Conservation (phyloP, 2,113 vertebrate genomes). For the Hippocampus barbouri region DNA sequence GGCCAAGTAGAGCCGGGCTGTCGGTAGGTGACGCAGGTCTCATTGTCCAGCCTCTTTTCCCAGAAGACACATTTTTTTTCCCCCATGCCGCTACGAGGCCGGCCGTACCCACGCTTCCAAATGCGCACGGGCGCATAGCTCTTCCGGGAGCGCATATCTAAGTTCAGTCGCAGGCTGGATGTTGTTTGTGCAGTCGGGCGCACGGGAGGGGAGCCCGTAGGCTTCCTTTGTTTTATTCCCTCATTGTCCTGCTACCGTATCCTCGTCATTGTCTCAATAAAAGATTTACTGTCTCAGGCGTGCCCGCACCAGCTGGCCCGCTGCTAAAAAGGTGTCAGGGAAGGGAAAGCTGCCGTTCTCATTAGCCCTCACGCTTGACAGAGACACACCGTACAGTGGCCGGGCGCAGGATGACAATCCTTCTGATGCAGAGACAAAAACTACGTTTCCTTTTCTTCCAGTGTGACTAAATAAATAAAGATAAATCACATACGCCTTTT, state of each 20-base stretch:
- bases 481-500: neutral
- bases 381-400: slow-evolving; percentile 16
- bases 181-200: slow-evolving; percentile 64
- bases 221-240: slow-evolving; percentile 78
- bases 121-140: slow-evolving; percentile 37
- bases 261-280: slow-evolving; percentile 77
- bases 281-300: slow-evolving; percentile 72
- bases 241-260: slow-evolving; percentile 77
- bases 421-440: neutral
- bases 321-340: slow-evolving; percentile 72
- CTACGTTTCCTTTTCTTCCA: neutral
- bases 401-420: neutral
- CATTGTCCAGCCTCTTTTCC: slow-evolving; percentile 25
- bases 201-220: slow-evolving; percentile 63
- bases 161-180: slow-evolving; percentile 3
- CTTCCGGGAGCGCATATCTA: slow-evolving; percentile 25
- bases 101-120: slow-evolving; percentile 5
- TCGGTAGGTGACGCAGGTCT: slow-evolving; percentile 32
- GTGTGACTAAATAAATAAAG: neutral
- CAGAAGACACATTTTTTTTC: slow-evolving; percentile 22
- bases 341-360: slow-evolving; percentile 67
- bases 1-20: neutral
- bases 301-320: slow-evolving; percentile 48
- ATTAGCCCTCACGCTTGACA: slow-evolving; percentile 52
- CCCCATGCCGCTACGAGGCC: slow-evolving; percentile 23